Evolutionary conservation across 1,140 invertebrate genomes (phyloP).

Genomic region (Mercenaria mercenaria): DNA sequence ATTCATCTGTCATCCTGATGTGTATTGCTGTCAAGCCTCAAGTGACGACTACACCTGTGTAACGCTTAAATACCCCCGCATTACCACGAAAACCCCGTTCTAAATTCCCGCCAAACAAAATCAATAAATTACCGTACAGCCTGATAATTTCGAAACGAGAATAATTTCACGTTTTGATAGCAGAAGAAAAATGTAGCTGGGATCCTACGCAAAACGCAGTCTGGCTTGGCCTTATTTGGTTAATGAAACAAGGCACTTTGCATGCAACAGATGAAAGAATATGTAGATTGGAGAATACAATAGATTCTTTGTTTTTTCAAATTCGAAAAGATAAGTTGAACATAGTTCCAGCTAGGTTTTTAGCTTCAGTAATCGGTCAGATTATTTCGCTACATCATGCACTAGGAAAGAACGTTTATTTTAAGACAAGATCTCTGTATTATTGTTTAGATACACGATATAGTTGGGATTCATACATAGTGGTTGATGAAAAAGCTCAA

Average conservation of each 20-base stretch:
- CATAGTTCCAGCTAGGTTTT: neutral
- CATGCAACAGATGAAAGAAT: conserved; percentile 13
- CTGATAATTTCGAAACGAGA: too few relatives aligned
- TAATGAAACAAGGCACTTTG: neutral
- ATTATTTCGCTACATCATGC: conserved; percentile 47
- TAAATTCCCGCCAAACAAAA: too few relatives aligned
- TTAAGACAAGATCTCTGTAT: conserved; percentile 46
- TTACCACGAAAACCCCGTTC: too few relatives aligned
- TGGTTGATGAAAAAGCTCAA: neutral
- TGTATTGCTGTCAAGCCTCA: too few relatives aligned
- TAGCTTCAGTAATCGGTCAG: conserved; percentile 20
- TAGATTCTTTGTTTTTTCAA: neutral
- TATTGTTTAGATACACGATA: conserved; percentile 9
- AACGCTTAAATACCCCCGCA: too few relatives aligned
- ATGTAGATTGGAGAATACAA: neutral
- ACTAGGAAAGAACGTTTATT: neutral
- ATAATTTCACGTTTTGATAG: conserved; percentile 56
- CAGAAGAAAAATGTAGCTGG: conserved; percentile 62
- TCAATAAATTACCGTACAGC: too few relatives aligned
- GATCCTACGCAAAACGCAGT: neutral
- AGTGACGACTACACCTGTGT: too few relatives aligned
- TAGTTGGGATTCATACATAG: conserved; percentile 14
- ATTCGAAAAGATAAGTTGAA: neutral
- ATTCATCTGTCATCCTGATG: too few relatives aligned
- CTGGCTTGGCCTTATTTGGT: conserved; percentile 58